Percentiles rank a stretch among this genome's conserved stretches.
These are phyloP conservation scores for Pithys albifrons DNA, from an alignment of 2,113 vertebrate genomes.

Conservation along the genomic window DNA sequence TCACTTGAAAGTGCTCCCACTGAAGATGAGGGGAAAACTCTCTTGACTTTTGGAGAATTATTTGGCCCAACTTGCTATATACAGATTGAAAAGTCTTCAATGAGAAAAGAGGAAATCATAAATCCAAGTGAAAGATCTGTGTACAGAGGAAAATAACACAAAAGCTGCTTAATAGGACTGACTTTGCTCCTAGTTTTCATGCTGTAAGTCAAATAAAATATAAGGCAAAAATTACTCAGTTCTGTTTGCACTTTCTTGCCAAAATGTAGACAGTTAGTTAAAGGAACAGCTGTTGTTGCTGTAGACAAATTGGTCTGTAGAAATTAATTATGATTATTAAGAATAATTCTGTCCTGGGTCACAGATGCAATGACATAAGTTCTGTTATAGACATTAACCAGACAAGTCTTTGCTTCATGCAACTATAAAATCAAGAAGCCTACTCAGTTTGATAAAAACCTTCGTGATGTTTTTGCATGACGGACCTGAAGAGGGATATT, in stretches of 20 bases:
- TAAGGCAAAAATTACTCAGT: slow-evolving; percentile 8
- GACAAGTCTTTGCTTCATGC: background rate
- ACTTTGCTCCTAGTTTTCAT: slow-evolving; percentile 19
- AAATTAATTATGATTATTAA: slow-evolving; percentile 77
- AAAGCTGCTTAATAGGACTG: background rate
- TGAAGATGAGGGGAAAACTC: background rate
- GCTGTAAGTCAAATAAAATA: slow-evolving; percentile 24
- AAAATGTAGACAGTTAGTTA: slow-evolving; percentile 54
- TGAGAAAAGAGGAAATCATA: background rate
- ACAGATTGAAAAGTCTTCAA: background rate
- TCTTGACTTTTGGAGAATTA: background rate
- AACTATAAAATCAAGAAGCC: background rate
- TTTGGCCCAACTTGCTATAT: background rate
- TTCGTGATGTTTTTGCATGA: background rate
- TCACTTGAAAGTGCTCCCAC: background rate
- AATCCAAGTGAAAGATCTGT: background rate
- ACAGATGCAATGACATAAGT: slow-evolving; percentile 29
- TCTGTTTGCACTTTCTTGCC: slow-evolving; percentile 31
- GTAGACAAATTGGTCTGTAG: slow-evolving; percentile 58
- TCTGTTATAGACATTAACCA: slow-evolving; percentile 31
- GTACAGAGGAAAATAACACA: background rate
- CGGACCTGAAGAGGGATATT: background rate
- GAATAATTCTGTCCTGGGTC: slow-evolving; percentile 59
- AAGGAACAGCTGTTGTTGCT: slow-evolving; percentile 66
- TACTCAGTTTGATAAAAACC: background rate